Evolutionary conservation across 2,888 invertebrate genomes (phyloP).

Genomic region (Philonicus albiceps): DNA sequence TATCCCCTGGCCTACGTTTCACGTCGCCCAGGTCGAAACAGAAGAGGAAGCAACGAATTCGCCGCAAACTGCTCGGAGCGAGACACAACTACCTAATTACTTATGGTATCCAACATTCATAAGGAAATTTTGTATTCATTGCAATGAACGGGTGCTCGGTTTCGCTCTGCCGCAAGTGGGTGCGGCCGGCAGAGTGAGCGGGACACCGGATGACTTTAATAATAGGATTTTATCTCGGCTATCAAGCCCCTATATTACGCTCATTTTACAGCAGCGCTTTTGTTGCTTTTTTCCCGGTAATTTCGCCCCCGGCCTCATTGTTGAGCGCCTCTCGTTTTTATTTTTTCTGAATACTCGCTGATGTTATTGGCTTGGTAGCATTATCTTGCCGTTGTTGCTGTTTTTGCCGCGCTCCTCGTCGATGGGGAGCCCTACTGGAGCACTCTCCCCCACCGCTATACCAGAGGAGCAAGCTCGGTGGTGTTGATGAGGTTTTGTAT

Average conservation of each 20-base stretch:
- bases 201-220: slow-evolving; percentile 59
- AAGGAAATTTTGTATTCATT: slow-evolving; percentile 61
- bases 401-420: neutral
- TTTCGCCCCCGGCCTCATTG: slow-evolving; percentile 34
- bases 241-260: slow-evolving; percentile 56
- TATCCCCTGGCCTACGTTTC: neutral
- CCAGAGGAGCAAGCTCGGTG: neutral
- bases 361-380: slow-evolving; percentile 46
- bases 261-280: slow-evolving; percentile 45
- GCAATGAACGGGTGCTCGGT: slow-evolving; percentile 62
- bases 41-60: neutral
- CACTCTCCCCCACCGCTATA: neutral
- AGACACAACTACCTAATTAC: slow-evolving; percentile 43
- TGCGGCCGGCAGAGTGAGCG: slow-evolving; percentile 53
- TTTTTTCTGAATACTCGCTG: slow-evolving; percentile 34
- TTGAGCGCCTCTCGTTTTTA: slow-evolving; percentile 14
- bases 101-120: slow-evolving; percentile 48
- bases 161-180: slow-evolving; percentile 57
- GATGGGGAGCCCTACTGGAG: neutral
- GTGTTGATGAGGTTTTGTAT: slow-evolving; percentile 24
- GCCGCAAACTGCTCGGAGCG: neutral
- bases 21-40: neutral
- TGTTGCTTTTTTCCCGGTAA: slow-evolving; percentile 42
- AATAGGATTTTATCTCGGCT: slow-evolving; percentile 64
- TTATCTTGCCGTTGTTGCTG: slow-evolving; percentile 10